A percentile compares a stretch with the other conserved stretches of the same genome.
These are phyloP conservation scores for Plebejus argus DNA, from an alignment of 2,888 invertebrate genomes.

Conservation along the genomic window DNA sequence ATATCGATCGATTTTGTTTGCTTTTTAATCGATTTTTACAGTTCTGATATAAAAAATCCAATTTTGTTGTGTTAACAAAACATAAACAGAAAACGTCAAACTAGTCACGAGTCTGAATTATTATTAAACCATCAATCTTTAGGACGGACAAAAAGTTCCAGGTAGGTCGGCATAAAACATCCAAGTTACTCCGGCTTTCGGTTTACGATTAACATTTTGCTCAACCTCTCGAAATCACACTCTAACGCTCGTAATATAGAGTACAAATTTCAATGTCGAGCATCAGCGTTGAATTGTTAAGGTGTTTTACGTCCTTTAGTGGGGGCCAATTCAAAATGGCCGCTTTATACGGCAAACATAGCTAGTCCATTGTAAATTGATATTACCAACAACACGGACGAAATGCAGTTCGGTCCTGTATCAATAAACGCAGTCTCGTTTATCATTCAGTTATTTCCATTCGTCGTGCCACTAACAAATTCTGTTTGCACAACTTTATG, in stretches of 20 bases:
- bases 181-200: neutral
- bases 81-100: neutral
- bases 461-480: slow-evolving; percentile 4
- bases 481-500: slow-evolving; percentile 20
- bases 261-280: neutral
- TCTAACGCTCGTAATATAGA: neutral
- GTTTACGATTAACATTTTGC: neutral
- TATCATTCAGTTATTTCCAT: neutral
- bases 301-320: slow-evolving; percentile 18
- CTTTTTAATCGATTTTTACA: too few relatives aligned
- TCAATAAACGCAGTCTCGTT: slow-evolving; percentile 24
- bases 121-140: slow-evolving; percentile 21
- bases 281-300: neutral
- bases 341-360: neutral
- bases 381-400: slow-evolving; percentile 12
- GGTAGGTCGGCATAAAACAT: neutral
- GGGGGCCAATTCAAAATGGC: slow-evolving; percentile 23
- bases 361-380: slow-evolving; percentile 25
- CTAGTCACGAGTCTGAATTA: neutral
- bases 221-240: neutral
- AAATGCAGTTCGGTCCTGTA: slow-evolving; percentile 17
- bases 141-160: slow-evolving; percentile 8
- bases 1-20: too few relatives aligned
- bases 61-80: neutral
- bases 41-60: too few relatives aligned